Percentiles rank a stretch among this genome's conserved stretches.
These are phyloP conservation scores for Limanda limanda DNA, from an alignment of 2,113 vertebrate species.

Conservation along the genomic window DNA sequence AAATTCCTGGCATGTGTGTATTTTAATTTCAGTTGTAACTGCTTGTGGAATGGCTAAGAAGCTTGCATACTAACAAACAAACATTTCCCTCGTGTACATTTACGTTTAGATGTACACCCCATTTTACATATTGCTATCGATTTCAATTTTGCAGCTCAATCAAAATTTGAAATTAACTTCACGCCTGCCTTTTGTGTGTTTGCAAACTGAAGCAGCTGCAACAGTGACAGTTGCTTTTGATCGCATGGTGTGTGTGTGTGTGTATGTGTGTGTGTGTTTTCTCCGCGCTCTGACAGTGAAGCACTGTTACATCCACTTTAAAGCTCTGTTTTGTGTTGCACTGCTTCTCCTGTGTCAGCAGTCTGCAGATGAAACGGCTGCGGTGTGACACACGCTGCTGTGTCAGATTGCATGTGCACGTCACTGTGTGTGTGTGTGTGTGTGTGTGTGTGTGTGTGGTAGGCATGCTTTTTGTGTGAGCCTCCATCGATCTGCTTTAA, in stretches of 20 bases:
- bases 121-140: background rate
- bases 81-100: background rate
- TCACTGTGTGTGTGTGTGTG: background rate
- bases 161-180: constrained; percentile 22
- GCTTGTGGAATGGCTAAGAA: background rate
- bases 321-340: constrained; percentile 14
- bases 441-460: background rate
- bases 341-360: constrained; percentile 28
- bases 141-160: constrained; percentile 1
- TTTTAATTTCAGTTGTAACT: too few relatives aligned
- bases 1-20: too few relatives aligned
- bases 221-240: constrained; percentile 5
- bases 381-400: background rate
- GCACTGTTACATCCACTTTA: constrained; percentile 7
- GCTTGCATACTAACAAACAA: background rate
- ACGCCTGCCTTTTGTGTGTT: constrained; percentile 2
- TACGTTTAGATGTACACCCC: background rate
- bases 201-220: background rate
- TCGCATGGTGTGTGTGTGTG: background rate
- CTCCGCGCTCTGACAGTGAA: constrained; percentile 9
- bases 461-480: background rate
- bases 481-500: background rate
- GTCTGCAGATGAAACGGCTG: constrained; percentile 8
- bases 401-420: background rate
- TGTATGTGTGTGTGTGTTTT: background rate